Percentiles rank a stretch among this genome's conserved stretches.
These are phyloP conservation scores for Aleadryas rufinucha DNA, from an alignment of 2,113 vertebrate genomes.

Conservation along the genomic window DNA sequence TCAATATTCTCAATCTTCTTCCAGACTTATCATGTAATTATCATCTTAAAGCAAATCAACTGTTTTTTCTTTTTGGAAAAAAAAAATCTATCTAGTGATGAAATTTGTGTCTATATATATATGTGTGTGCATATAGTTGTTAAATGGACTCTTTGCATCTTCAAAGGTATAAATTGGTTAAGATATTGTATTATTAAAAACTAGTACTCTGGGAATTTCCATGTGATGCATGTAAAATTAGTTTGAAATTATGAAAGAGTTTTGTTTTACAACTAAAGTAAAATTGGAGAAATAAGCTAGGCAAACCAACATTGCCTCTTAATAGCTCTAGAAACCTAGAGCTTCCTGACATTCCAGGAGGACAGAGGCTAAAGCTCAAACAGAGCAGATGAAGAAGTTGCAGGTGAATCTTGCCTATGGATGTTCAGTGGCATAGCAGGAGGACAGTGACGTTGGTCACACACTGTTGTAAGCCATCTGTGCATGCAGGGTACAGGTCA, in stretches of 20 bases:
- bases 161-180: not conserved
- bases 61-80: not conserved
- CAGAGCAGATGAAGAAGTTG: not conserved
- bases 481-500: not conserved
- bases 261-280: not conserved
- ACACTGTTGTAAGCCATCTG: not conserved
- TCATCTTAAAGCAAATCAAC: not conserved
- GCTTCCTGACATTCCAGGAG: not conserved
- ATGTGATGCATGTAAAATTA: not conserved
- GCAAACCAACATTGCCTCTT: not conserved
- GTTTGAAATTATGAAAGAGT: not conserved
- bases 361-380: not conserved
- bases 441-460: not conserved
- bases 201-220: not conserved
- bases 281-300: not conserved
- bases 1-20: not conserved
- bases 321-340: not conserved
- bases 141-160: not conserved
- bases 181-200: not conserved
- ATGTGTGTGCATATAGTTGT: not conserved
- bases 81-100: not conserved
- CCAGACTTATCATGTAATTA: rapidly evolving
- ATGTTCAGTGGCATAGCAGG: not conserved
- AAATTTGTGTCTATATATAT: not conserved
- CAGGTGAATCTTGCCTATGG: not conserved